phyloP scores from a whole-genome alignment of 2,888 invertebrate species.

The Ophion costatus region DNA sequence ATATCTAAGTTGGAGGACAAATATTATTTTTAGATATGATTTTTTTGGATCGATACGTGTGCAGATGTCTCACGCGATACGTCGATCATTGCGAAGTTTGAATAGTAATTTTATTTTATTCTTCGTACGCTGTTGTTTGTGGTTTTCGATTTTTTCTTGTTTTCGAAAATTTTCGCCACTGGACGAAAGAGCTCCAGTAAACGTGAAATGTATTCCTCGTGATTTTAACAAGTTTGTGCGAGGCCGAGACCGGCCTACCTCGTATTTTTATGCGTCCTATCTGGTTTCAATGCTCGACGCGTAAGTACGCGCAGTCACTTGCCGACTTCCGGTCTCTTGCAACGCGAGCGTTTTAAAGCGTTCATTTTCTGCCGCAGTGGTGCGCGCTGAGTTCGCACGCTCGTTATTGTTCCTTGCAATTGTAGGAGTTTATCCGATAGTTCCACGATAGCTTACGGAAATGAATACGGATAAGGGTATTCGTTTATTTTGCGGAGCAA shows the following conservation, averaged over 20 bases:
- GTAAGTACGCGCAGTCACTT: constrained; percentile 7
- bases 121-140: too few species aligned
- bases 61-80: too few species aligned
- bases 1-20: too few species aligned
- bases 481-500: too few species aligned
- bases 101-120: neutral
- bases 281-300: constrained; percentile 16
- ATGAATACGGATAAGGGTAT: neutral
- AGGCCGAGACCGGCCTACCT: neutral
- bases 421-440: constrained; percentile 1
- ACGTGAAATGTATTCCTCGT: neutral
- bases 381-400: constrained; percentile 15
- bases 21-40: too few species aligned
- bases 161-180: neutral
- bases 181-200: neutral
- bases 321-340: constrained; percentile 26
- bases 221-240: neutral
- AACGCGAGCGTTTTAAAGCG: constrained; percentile 20
- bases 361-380: constrained; percentile 24
- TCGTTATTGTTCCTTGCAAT: constrained; percentile 12
- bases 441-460: neutral
- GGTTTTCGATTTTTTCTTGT: neutral
- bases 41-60: too few species aligned
- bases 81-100: too few species aligned
- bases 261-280: constrained; percentile 36